phyloP scores from a whole-genome alignment of 2,797 vertebrate species.

The Scolopax rusticola region DNA sequence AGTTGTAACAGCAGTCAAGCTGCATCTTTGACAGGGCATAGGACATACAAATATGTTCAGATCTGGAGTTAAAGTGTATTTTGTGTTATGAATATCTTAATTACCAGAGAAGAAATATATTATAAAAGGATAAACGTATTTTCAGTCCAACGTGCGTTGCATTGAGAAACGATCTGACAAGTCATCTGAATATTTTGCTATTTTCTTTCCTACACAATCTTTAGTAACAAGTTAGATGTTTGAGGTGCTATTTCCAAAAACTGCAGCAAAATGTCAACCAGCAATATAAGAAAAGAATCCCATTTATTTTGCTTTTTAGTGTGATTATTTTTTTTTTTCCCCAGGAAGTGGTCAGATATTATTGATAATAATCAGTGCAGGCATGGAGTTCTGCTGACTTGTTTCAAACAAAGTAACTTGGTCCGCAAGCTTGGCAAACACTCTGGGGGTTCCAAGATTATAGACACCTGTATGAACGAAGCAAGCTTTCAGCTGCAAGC shows the following conservation, averaged over 20 bases:
- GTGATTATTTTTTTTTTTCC: background rate
- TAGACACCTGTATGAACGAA: constrained; percentile 95
- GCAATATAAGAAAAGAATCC: constrained; percentile 64
- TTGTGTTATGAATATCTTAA: constrained; percentile 58
- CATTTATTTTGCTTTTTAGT: constrained; percentile 67
- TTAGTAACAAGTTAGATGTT: constrained; percentile 72
- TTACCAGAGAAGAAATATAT: constrained; percentile 74
- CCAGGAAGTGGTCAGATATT: constrained; percentile 80
- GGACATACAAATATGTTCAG: constrained; percentile 70
- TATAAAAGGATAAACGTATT: constrained; percentile 62
- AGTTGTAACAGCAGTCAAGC: constrained; percentile 72
- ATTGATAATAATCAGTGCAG: constrained; percentile 94
- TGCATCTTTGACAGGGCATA: constrained; percentile 56
- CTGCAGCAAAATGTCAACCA: constrained; percentile 73
- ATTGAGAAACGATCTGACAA: constrained; percentile 71
- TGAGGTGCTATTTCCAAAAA: constrained; percentile 70
- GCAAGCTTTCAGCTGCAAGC: constrained; percentile 89
- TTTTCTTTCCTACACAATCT: constrained; percentile 64
- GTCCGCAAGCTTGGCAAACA: constrained; percentile 90
- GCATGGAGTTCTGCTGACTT: constrained; percentile 90
- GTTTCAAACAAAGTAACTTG: constrained; percentile 88
- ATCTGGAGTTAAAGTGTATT: constrained; percentile 63
- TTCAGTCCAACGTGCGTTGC: constrained; percentile 77
- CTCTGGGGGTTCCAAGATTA: constrained; percentile 92
- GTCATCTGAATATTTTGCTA: constrained; percentile 57